phyloP scores from a whole-genome alignment of 64 coral and sea anemone genomes.

The Stichodactyla mertensii region DNA sequence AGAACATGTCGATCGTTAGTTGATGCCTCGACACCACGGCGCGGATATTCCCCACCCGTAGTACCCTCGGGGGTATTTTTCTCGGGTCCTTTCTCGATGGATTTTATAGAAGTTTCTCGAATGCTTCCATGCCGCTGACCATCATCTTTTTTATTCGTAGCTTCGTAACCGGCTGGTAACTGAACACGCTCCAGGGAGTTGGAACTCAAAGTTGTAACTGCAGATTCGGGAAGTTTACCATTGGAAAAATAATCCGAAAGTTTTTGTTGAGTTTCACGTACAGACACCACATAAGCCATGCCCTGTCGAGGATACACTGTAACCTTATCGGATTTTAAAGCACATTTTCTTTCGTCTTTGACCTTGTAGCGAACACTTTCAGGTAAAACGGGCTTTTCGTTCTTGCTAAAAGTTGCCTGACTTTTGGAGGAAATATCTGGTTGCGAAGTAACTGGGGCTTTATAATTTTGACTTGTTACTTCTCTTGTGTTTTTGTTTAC shows the following conservation, averaged over 20 bases:
- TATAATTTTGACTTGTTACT: neutral
- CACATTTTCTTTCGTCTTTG: constrained; percentile 58
- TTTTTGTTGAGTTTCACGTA: constrained; percentile 57
- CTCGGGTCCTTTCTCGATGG: neutral
- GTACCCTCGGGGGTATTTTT: neutral
- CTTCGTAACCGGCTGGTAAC: neutral
- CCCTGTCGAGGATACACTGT: constrained; percentile 55
- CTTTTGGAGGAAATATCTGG: constrained; percentile 23
- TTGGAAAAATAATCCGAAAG: constrained; percentile 50
- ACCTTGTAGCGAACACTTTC: constrained; percentile 76
- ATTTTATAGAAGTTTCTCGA: neutral
- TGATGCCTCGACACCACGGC: neutral
- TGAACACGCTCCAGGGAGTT: constrained; percentile 7
- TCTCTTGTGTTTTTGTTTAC: neutral
- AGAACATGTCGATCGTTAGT: constrained; percentile 5
- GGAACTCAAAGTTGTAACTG: constrained; percentile 6
- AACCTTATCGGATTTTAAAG: constrained; percentile 49
- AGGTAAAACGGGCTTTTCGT: constrained; percentile 78
- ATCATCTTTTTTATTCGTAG: neutral
- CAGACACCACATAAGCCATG: constrained; percentile 47
- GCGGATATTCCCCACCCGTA: constrained; percentile 16
- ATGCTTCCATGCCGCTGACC: neutral
- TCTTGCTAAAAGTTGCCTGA: constrained; percentile 34
- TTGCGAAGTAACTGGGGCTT: neutral
- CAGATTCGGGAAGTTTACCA: neutral